A percentile compares a stretch with the other conserved stretches of the same genome.
Evolutionary conservation across 2,797 vertebrate genomes (phyloP).

Genomic region (Takifugu rubripes): DNA sequence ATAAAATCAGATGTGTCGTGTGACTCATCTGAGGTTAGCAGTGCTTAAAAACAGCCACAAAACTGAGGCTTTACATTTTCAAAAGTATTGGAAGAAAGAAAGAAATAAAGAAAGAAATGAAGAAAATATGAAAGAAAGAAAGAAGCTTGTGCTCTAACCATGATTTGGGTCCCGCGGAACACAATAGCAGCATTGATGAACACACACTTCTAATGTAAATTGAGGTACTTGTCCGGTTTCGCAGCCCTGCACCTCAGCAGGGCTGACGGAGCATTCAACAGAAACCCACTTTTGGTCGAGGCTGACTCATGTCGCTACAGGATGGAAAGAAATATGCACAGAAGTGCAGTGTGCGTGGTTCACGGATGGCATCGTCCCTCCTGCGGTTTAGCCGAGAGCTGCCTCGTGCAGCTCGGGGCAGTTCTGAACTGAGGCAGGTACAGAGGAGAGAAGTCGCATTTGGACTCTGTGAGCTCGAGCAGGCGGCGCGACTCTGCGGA

Average conservation of each 20-base stretch:
- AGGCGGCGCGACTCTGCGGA: conserved; percentile 58
- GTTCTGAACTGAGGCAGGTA: conserved; percentile 90
- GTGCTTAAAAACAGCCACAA: neutral
- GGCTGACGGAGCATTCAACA: conserved; percentile 7
- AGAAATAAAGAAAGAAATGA: conserved; percentile 1
- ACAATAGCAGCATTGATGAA: conserved; percentile 54
- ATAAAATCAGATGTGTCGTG: too few relatives aligned
- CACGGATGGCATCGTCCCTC: conserved; percentile 26
- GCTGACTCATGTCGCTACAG: conserved; percentile 5
- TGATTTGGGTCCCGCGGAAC: conserved; percentile 4
- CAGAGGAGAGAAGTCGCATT: conserved; percentile 50
- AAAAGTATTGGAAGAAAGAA: neutral
- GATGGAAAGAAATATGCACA: neutral
- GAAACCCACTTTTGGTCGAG: conserved; percentile 13
- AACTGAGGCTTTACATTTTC: too few relatives aligned
- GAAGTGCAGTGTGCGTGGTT: conserved; percentile 7
- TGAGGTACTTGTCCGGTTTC: conserved; percentile 30
- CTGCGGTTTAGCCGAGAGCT: conserved; percentile 57
- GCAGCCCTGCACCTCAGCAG: conserved; percentile 1
- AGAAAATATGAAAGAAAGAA: conserved; percentile 56
- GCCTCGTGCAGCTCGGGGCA: conserved; percentile 47
- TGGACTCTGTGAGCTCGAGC: conserved; percentile 28
- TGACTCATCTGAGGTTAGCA: too few relatives aligned
- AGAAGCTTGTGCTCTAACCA: conserved; percentile 29
- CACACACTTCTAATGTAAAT: conserved; percentile 9